Evolutionary conservation across 1,140 invertebrate species (phyloP).

Genomic region (Diorhabda elongata): DNA sequence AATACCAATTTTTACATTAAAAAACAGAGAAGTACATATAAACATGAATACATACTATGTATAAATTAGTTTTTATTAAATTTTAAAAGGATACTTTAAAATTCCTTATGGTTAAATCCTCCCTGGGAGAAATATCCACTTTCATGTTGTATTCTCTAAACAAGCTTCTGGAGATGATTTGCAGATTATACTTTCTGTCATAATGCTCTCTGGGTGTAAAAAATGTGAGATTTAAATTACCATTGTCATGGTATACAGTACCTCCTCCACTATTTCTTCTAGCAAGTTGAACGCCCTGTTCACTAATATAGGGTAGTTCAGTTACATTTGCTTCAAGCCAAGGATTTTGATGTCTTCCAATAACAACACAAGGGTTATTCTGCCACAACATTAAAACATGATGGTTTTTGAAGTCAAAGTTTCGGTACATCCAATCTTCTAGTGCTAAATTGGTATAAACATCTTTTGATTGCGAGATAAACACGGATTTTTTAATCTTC

Average conservation of each 20-base stretch:
- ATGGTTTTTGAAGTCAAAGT: slow-evolving; percentile 75
- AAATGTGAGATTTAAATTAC: slow-evolving; percentile 91
- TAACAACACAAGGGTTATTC: slow-evolving; percentile 90
- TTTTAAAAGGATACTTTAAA: slow-evolving; percentile 66
- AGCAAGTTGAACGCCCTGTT: slow-evolving; percentile 67
- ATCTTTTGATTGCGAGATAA: slow-evolving; percentile 85
- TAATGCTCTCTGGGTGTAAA: slow-evolving; percentile 75
- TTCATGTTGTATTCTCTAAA: slow-evolving; percentile 74
- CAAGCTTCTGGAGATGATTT: slow-evolving; percentile 75
- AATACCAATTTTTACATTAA: no score
- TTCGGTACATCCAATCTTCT: slow-evolving; percentile 91
- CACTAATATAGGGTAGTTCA: slow-evolving; percentile 51
- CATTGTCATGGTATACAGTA: slow-evolving; percentile 91
- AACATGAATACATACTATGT: no score
- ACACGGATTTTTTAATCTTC: slow-evolving; percentile 67
- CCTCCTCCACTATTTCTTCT: slow-evolving; percentile 94
- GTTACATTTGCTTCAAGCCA: slow-evolving; percentile 83
- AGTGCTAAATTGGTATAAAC: slow-evolving; percentile 88
- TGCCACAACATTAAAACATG: slow-evolving; percentile 85
- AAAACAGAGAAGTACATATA: no score
- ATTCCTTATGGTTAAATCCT: slow-evolving; percentile 78
- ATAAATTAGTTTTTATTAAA: no score
- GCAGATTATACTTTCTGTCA: slow-evolving; percentile 78
- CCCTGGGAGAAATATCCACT: slow-evolving; percentile 67
- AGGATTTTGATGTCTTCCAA: slow-evolving; percentile 95